Evolutionary conservation across 2,888 invertebrate species (phyloP).

Genomic region (Cantharis rufa): DNA sequence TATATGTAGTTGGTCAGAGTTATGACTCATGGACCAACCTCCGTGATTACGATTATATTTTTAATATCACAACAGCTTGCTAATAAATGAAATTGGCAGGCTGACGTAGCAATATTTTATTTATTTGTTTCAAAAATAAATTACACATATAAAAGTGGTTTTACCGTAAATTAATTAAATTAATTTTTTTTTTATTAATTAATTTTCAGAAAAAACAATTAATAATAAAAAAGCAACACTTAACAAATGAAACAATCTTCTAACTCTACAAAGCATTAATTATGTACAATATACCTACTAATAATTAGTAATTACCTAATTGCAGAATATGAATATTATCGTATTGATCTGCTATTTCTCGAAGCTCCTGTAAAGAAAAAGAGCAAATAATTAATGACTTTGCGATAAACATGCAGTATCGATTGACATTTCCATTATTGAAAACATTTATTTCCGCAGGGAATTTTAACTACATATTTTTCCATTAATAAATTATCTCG

Average conservation of each 20-base stretch:
- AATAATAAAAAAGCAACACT: background rate
- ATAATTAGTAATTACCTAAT: constrained; percentile 70
- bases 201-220: background rate
- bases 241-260: background rate
- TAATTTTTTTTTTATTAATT: background rate
- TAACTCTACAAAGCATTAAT: background rate
- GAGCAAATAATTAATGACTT: background rate
- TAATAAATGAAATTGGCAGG: too few species aligned
- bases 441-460: background rate
- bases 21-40: too few species aligned
- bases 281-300: background rate
- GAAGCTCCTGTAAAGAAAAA: constrained; percentile 68
- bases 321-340: constrained; percentile 71
- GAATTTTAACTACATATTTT: background rate
- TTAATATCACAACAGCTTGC: too few species aligned
- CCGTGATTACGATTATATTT: too few species aligned
- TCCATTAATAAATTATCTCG: background rate
- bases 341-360: constrained; percentile 62
- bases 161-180: background rate
- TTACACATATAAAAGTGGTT: background rate
- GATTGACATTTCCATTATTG: background rate
- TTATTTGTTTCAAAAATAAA: background rate
- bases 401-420: background rate
- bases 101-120: too few species aligned
- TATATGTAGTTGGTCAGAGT: too few species aligned